These are phyloP conservation scores for Triplophysa bombifrons DNA, from an alignment of 2,797 vertebrate genomes.

Conservation along the genomic window DNA sequence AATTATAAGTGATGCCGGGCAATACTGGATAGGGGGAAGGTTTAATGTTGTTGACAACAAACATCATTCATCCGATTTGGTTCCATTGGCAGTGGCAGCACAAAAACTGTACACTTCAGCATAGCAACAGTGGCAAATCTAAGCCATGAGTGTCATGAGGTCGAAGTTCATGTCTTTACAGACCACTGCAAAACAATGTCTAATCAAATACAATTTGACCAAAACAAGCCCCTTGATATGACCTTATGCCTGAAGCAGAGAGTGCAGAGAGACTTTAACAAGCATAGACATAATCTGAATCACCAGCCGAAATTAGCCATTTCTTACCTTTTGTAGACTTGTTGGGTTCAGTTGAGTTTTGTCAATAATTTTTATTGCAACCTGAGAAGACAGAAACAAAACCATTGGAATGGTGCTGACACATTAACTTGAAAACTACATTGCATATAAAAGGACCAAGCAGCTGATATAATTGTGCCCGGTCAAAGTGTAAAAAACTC, in stretches of 20 bases:
- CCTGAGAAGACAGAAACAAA: slow-evolving; percentile 70
- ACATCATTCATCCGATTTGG: neutral
- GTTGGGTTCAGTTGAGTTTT: slow-evolving; percentile 95
- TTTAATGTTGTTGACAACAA: neutral
- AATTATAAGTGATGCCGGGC: neutral
- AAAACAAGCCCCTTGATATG: slow-evolving; percentile 34
- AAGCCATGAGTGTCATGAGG: slow-evolving; percentile 8
- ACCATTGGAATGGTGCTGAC: slow-evolving; percentile 19
- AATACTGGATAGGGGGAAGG: slow-evolving; percentile 20
- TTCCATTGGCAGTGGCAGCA: neutral
- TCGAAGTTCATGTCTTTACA: slow-evolving; percentile 55
- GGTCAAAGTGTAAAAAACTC: slow-evolving; percentile 47
- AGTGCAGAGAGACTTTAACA: slow-evolving; percentile 23
- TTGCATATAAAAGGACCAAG: slow-evolving; percentile 32
- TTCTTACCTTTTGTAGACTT: slow-evolving; percentile 92
- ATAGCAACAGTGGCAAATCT: slow-evolving; percentile 2
- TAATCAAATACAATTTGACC: slow-evolving; percentile 11
- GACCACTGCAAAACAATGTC: slow-evolving; percentile 5
- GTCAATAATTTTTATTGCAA: slow-evolving; percentile 97
- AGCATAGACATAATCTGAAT: slow-evolving; percentile 22
- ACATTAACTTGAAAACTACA: slow-evolving; percentile 22
- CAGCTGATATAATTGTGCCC: slow-evolving; percentile 22
- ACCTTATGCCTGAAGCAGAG: slow-evolving; percentile 3
- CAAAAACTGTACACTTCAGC: neutral
- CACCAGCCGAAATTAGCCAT: slow-evolving; percentile 7